Base-by-base conservation (phyloP, 2,888 invertebrate genomes). In the Miltochrista miniata region DNA sequence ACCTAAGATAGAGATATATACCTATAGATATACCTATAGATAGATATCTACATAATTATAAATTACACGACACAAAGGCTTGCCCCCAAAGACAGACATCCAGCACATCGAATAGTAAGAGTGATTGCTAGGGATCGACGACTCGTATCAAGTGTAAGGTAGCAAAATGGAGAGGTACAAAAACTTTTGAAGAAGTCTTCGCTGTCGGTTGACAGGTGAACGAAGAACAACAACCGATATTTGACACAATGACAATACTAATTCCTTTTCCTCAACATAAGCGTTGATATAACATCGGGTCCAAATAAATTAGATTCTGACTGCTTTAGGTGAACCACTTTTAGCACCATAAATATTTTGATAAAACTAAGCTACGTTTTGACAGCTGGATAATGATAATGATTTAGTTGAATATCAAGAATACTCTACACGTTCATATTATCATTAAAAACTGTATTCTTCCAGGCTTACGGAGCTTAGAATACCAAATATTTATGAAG, bases 121-220 rank as follows among this genome's bases (percentile, higher is more conserved):
- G 42, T 31, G 48, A 48, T 43, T 43, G 37, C 37, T 4, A 31
- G 24, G 13, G 24, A 43, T 11, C 12, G 42, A 37, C 48, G 37
- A 18, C 18, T 42, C 18, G 12, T 33, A 11, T 12, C 31, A 48
- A 13, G 37, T 31, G 42, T 13, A 48, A 40, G 13, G 42, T 18
- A 9, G 36, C 37, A 48, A 33, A 13, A 38, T 37, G 12, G 31
- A 48, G 30, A 41, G 8, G n/a, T 31, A 48, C 48, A 48, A 31
- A 43, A 31, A 43, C 15, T 24, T 18, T 0, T 15, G 14, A 33
- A 31, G 36, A 48, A 48, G 48, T 48, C 48, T 48, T 48, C 48
- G 29, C 42, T 37, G 12, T 30, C 42, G 13, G 36, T 18, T 37
- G 37, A 31, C 33, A 48, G 42, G 42, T 31, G 13, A 31, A 31